These are phyloP conservation scores for Mastomys coucha DNA, from an alignment of 2,113 vertebrate genomes.

Conservation along the genomic window DNA sequence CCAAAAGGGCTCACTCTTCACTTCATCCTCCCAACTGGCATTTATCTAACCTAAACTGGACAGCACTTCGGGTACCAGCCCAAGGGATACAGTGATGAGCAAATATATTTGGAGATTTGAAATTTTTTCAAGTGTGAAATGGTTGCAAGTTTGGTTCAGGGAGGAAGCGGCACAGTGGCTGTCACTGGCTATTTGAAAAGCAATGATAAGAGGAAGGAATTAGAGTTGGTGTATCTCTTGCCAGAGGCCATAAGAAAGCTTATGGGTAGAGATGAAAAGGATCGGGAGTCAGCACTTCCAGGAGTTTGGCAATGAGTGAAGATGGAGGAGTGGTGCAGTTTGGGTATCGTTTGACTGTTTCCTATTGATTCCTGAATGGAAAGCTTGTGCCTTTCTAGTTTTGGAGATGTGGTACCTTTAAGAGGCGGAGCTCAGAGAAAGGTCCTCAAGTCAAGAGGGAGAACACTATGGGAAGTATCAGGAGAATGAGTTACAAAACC, in stretches of 20 bases:
- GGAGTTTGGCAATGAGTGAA: neutral
- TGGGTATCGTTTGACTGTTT: no score
- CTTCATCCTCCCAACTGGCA: slow-evolving; percentile 34
- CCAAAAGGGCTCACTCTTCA: neutral
- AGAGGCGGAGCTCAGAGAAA: neutral
- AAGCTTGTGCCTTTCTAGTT: neutral
- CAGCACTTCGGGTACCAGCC: neutral
- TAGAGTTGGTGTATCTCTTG: neutral
- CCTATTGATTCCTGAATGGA: neutral
- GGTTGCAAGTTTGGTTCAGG: neutral
- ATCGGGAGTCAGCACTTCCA: neutral
- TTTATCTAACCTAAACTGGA: slow-evolving; percentile 43
- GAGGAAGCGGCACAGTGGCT: neutral
- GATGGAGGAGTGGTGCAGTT: neutral
- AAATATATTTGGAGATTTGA: slow-evolving; percentile 58
- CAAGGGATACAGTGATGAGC: neutral
- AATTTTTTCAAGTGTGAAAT: slow-evolving; percentile 53
- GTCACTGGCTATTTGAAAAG: neutral
- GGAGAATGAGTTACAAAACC: neutral
- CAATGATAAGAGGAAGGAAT: slow-evolving; percentile 21
- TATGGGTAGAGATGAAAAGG: neutral
- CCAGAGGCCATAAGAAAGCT: neutral
- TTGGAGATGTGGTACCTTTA: neutral
- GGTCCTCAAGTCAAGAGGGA: neutral
- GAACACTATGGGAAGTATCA: neutral